Evolutionary conservation across 2,888 invertebrate genomes (phyloP).

Genomic region (Drosophila koepferae): DNA sequence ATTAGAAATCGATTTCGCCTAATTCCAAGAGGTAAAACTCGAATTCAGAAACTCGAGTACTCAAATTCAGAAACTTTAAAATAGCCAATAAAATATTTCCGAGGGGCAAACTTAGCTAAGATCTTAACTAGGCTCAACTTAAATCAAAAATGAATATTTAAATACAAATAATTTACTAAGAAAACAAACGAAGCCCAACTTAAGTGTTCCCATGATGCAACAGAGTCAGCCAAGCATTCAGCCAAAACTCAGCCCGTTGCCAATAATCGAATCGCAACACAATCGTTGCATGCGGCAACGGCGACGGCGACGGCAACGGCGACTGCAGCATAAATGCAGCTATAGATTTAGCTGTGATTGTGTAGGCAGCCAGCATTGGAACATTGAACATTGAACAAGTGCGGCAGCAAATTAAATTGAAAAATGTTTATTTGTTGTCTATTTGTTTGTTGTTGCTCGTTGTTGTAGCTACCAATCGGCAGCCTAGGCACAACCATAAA

Average conservation of each 20-base stretch:
- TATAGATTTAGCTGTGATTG: background rate
- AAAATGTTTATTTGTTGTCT: constrained; percentile 45
- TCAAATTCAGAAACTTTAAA: too few relatives aligned
- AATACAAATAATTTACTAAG: background rate
- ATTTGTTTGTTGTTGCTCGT: constrained; percentile 13
- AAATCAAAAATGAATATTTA: background rate
- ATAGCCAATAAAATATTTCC: background rate
- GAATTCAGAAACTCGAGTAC: too few relatives aligned
- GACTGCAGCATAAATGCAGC: background rate
- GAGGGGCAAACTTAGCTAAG: too few relatives aligned
- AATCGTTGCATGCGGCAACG: background rate
- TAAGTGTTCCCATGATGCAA: background rate
- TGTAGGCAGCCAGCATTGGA: background rate
- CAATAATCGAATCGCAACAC: background rate
- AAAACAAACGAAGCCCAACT: background rate
- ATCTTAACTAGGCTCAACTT: background rate
- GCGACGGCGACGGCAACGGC: background rate
- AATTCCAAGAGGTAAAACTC: too few relatives aligned
- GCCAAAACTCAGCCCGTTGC: background rate
- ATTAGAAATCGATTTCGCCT: too few relatives aligned
- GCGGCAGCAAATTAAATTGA: constrained; percentile 61
- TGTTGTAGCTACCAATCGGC: constrained; percentile 54
- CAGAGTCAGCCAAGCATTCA: constrained; percentile 2
- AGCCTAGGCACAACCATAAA: constrained; percentile 62
- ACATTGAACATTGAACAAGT: constrained; percentile 11